Evolutionary conservation across 1,140 invertebrate genomes (phyloP).

Genomic region (Dryas iulia): DNA sequence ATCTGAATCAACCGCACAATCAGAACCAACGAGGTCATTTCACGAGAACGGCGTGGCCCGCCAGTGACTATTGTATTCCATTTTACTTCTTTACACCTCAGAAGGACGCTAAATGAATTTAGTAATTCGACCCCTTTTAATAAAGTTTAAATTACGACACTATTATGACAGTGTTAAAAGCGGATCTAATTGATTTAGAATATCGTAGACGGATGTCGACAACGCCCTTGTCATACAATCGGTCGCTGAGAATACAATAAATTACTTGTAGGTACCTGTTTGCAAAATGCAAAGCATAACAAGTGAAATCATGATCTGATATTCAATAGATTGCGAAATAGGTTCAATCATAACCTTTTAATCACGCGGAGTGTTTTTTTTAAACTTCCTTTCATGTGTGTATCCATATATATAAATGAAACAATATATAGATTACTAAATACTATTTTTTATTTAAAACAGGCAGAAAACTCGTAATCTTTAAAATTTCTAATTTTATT

Average conservation of each 20-base stretch:
- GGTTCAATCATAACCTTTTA: neutral
- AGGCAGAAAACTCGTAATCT: too few relatives aligned
- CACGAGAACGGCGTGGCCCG: slow-evolving; percentile 53
- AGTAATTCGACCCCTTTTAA: slow-evolving; percentile 42
- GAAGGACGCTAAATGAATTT: slow-evolving; percentile 42
- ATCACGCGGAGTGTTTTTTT: too few relatives aligned
- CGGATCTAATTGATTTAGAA: slow-evolving; percentile 69
- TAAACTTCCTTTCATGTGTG: too few relatives aligned
- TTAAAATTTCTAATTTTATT: too few relatives aligned
- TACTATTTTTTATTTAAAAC: too few relatives aligned
- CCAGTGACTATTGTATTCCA: slow-evolving; percentile 62
- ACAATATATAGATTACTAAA: too few relatives aligned
- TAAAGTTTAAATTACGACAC: slow-evolving; percentile 52
- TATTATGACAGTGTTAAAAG: slow-evolving; percentile 61
- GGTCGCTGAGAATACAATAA: slow-evolving; percentile 25
- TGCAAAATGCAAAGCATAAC: neutral
- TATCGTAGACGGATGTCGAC: slow-evolving; percentile 63
- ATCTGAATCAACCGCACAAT: slow-evolving; percentile 53
- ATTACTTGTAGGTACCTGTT: slow-evolving; percentile 15
- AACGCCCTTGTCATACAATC: slow-evolving; percentile 64
- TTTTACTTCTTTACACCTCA: slow-evolving; percentile 42
- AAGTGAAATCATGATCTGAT: slow-evolving; percentile 11
- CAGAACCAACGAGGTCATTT: slow-evolving; percentile 49
- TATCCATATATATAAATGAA: too few relatives aligned
- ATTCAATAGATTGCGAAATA: neutral